These are phyloP conservation scores for Rhinoraja longicauda DNA, from an alignment of 2,797 vertebrate genomes.

Conservation along the genomic window DNA sequence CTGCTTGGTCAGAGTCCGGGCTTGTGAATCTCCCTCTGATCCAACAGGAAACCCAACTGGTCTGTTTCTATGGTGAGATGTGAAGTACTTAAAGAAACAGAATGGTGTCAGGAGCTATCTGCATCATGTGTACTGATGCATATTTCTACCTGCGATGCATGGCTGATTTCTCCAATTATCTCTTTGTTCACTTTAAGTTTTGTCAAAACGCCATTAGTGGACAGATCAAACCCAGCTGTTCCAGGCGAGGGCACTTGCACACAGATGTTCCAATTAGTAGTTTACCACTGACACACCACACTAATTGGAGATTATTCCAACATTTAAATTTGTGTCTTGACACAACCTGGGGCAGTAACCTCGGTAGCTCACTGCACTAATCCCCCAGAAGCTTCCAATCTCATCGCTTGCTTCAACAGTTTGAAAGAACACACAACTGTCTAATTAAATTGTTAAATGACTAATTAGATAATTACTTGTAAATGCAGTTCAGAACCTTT, in stretches of 20 bases:
- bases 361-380: conserved; percentile 31
- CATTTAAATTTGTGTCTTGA: conserved; percentile 29
- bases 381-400: conserved; percentile 27
- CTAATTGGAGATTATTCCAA: conserved; percentile 36
- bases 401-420: conserved; percentile 36
- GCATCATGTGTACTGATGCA: conserved; percentile 21
- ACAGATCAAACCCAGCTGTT: conserved; percentile 16
- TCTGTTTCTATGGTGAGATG: conserved; percentile 3
- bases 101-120: conserved; percentile 26
- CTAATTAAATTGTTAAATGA: conserved; percentile 26
- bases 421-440: conserved; percentile 25
- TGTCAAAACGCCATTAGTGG: neutral
- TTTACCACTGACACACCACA: conserved; percentile 2
- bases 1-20: neutral
- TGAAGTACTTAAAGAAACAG: conserved; percentile 10
- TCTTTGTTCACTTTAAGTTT: conserved; percentile 28
- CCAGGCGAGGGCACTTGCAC: neutral
- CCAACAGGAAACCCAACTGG: conserved; percentile 10
- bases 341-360: conserved; percentile 23
- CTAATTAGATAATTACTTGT: conserved; percentile 14
- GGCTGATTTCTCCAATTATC: conserved; percentile 11
- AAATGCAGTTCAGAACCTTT: conserved; percentile 24
- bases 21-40: neutral
- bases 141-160: neutral
- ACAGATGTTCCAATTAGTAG: conserved; percentile 37